Base-by-base conservation (phyloP, 2,113 vertebrate species). In the Sinocyclocheilus grahami region DNA sequence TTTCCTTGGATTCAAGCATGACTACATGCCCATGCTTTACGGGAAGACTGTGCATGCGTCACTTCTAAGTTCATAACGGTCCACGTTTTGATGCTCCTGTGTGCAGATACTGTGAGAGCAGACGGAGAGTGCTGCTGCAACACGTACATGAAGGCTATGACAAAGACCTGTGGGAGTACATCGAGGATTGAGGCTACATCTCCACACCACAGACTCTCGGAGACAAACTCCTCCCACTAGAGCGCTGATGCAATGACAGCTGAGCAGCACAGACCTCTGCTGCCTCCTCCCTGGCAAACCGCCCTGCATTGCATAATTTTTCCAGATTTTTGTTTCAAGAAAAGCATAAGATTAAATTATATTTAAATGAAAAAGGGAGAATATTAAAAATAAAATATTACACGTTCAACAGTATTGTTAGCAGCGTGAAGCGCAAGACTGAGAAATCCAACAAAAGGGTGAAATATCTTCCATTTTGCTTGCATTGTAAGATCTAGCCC, bases 141-240 rank as follows among this genome's bases (percentile, higher is more conserved):
- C 98, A 99, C 63, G 98, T 99, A 94, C 98, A 99, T 93, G 98
- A 99, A 97, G 98, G 98, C 95, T 99, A 99, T 86, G 98, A 99
- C 94, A 99, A 99, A 94, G 98, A 99, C 94, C 97, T 99, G 95
- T 99, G 98, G 98, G 98, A 99, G 92, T 99, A 99, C 95, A 99
- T 99, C 88, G 98, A 99, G 96, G 98, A 98, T 96, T 99, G 97
- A 99, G 95, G 91, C 90, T 92, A 92, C 89, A 82, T 92, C 91
- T 91, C 93, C 91, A 93, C 6, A 95, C 95, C 96, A 96, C 87
- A 94, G 96, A 98, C 97, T 98, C 96, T 97, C 87, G 51, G 94
- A 95, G 95, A 95, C 94, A 95, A 92, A 93, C 93, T 95, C 96
- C 95, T 93, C 95, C 96, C 96, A 96, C 96, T 95, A 96, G 97